These are phyloP conservation scores for Leptodactylus fuscus DNA, from an alignment of 2,113 vertebrate species.

Conservation along the genomic window DNA sequence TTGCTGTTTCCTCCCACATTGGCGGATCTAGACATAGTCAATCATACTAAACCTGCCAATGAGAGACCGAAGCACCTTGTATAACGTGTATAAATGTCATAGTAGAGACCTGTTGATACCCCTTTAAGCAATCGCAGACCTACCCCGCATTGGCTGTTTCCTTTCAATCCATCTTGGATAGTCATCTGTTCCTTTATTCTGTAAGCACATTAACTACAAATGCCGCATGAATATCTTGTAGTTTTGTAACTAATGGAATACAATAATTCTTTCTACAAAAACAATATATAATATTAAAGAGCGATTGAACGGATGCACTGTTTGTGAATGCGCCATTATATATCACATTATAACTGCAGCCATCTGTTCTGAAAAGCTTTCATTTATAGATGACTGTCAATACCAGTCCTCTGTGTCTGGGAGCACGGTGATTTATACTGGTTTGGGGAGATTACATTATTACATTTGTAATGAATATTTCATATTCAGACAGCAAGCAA, in stretches of 20 bases:
- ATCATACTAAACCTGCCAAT: too few species aligned
- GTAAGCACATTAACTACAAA: slow-evolving; percentile 9
- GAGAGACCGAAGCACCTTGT: too few species aligned
- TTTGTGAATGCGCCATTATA: slow-evolving; percentile 22
- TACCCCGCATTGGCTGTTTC: background rate
- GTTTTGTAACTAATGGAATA: slow-evolving; percentile 47
- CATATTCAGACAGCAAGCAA: slow-evolving; percentile 43
- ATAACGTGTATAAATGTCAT: too few species aligned
- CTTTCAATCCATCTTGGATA: background rate
- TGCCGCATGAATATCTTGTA: slow-evolving; percentile 12
- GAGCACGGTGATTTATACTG: slow-evolving; percentile 40
- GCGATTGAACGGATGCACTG: slow-evolving; percentile 29
- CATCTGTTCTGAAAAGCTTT: slow-evolving; percentile 44
- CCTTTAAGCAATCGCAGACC: background rate
- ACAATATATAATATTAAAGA: slow-evolving; percentile 20
- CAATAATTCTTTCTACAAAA: slow-evolving; percentile 26
- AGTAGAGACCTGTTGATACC: too few species aligned
- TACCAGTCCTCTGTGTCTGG: slow-evolving; percentile 1
- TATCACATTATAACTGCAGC: slow-evolving; percentile 41
- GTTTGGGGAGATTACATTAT: slow-evolving; percentile 40
- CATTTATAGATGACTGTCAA: slow-evolving; percentile 36
- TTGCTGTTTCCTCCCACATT: too few species aligned
- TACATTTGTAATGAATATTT: slow-evolving; percentile 59
- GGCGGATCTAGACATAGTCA: too few species aligned
- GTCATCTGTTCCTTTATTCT: slow-evolving; percentile 18